A percentile compares a stretch with the other conserved stretches of the same genome.
These are phyloP conservation scores for Eupeodes corollae DNA, from an alignment of 1,140 invertebrate species.

Conservation along the genomic window DNA sequence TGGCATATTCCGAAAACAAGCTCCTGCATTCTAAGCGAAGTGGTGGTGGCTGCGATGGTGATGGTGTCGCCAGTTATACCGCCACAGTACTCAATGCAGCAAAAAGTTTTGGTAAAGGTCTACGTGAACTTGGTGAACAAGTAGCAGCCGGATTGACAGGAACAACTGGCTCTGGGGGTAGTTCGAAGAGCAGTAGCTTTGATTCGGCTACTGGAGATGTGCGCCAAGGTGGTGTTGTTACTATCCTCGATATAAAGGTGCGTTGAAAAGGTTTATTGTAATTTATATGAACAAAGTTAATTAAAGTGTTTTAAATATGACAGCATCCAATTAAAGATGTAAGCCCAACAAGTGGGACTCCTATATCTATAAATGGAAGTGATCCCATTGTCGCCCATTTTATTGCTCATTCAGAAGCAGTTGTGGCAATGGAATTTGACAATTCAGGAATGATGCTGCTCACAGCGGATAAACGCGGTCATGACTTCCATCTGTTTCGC, in stretches of 20 bases:
- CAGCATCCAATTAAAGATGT: constrained; percentile 33
- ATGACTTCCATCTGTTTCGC: constrained; percentile 92
- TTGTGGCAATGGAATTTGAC: constrained; percentile 86
- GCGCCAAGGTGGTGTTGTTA: constrained; percentile 71
- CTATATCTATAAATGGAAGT: constrained; percentile 27
- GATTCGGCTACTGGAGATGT: constrained; percentile 39
- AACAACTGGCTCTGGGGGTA: constrained; percentile 30
- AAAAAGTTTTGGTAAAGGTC: constrained; percentile 75
- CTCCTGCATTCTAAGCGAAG: constrained; percentile 70
- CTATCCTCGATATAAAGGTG: constrained; percentile 76
- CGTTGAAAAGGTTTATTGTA: constrained; percentile 3
- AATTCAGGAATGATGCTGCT: constrained; percentile 81
- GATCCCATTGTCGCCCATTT: constrained; percentile 86
- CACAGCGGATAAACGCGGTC: constrained; percentile 86
- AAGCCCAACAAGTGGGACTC: constrained; percentile 31
- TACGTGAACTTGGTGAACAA: constrained; percentile 83
- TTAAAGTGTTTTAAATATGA: too few relatives aligned
- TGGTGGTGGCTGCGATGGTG: constrained; percentile 69
- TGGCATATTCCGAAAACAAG: constrained; percentile 76
- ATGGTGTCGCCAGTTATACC: constrained; percentile 79
- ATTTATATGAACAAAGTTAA: not conserved
- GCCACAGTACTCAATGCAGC: constrained; percentile 91
- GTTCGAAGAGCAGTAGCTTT: constrained; percentile 36
- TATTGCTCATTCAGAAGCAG: constrained; percentile 80
- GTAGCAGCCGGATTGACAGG: constrained; percentile 78